Evolutionary conservation across 2,888 invertebrate genomes (phyloP).

Genomic region (Bugulina stolonifera): DNA sequence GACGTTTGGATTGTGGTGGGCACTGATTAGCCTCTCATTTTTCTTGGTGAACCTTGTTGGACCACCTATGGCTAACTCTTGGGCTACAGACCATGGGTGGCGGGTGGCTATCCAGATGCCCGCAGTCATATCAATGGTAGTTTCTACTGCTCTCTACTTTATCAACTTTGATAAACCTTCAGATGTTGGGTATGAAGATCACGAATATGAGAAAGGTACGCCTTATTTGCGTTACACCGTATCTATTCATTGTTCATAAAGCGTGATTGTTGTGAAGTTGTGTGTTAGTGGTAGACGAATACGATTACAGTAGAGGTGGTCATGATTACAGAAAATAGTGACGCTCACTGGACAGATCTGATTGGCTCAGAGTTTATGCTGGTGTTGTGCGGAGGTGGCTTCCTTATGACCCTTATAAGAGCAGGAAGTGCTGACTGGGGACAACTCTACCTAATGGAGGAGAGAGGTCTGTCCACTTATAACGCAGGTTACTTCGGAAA

Average conservation of each 20-base stretch:
- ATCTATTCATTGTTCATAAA: too few relatives aligned
- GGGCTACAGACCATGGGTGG: conserved; percentile 25
- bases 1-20: conserved; percentile 21
- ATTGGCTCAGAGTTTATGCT: conserved; percentile 25
- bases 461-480: conserved; percentile 19
- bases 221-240: too few relatives aligned
- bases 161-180: conserved; percentile 19
- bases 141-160: conserved; percentile 23
- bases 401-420: conserved; percentile 17
- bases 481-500: conserved; percentile 6
- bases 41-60: conserved; percentile 12
- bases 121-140: conserved; percentile 25
- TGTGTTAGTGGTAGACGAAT: too few relatives aligned
- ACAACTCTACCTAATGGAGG: conserved; percentile 22
- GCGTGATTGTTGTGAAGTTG: too few relatives aligned
- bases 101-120: conserved; percentile 27
- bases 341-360: conserved; percentile 24
- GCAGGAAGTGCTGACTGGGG: conserved; percentile 22
- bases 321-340: conserved; percentile 9
- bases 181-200: conserved; percentile 9
- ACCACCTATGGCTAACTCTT: background rate
- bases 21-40: conserved; percentile 8
- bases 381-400: conserved; percentile 15
- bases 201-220: background rate
- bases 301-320: too few relatives aligned